Percentiles rank a stretch among this genome's conserved stretches.
These are phyloP conservation scores for Eremophila alpestris DNA, from an alignment of 2,797 vertebrate species.

Conservation along the genomic window DNA sequence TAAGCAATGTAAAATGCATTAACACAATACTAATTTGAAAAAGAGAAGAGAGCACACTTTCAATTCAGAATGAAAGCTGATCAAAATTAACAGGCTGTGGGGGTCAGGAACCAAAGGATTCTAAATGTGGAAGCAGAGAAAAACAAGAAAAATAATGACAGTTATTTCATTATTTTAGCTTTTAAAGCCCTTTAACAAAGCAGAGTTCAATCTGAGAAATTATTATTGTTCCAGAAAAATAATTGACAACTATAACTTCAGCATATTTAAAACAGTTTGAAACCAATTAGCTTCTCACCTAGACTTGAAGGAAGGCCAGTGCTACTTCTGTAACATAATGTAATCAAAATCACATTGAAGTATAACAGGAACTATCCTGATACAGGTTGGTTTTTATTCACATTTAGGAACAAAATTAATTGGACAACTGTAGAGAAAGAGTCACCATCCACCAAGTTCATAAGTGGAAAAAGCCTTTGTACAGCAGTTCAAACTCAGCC, in stretches of 20 bases:
- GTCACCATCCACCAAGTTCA: neutral
- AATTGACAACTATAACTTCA: conserved; percentile 60
- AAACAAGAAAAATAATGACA: conserved; percentile 4
- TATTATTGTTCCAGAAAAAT: conserved; percentile 58
- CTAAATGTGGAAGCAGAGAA: conserved; percentile 26
- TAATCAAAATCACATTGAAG: conserved; percentile 53
- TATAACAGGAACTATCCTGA: conserved; percentile 22
- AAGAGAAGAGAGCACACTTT: neutral
- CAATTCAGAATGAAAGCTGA: conserved; percentile 41
- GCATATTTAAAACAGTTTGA: conserved; percentile 71
- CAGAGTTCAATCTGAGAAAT: conserved; percentile 43
- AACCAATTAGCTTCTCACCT: conserved; percentile 74
- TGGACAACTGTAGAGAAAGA: conserved; percentile 4
- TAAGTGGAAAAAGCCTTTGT: conserved; percentile 35
- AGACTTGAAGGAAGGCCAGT: conserved; percentile 66
- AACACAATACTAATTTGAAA: conserved; percentile 19
- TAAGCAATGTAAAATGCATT: conserved; percentile 21
- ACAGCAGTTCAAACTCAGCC: neutral
- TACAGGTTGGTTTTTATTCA: neutral
- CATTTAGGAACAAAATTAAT: conserved; percentile 54
- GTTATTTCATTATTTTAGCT: conserved; percentile 38
- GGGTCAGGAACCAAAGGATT: conserved; percentile 50
- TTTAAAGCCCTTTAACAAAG: conserved; percentile 49
- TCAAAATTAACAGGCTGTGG: conserved; percentile 47
- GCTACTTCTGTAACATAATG: conserved; percentile 37